Base-by-base conservation (phyloP, 2,797 vertebrate species). In the Zalophus californianus region DNA sequence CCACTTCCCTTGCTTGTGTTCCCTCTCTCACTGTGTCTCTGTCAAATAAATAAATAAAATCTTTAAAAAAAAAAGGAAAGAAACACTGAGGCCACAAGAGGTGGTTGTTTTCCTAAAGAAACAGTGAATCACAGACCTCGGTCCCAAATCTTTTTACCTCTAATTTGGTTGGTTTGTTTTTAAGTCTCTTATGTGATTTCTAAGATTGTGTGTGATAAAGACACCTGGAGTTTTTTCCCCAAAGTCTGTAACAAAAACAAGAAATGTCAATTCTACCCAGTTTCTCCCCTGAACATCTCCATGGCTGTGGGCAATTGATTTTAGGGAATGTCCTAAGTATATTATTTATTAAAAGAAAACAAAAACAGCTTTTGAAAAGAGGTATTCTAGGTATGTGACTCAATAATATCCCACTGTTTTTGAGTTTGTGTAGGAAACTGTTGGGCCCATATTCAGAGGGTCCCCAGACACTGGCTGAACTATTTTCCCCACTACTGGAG, bases 291-390 rank as follows among this genome's bases (percentile, higher is more conserved):
- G 38, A 72, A 80, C 5, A 25, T 77, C 11, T 27, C 27, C 7
- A 3, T 12, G 50, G 4, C 2, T 8, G 10, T 70, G 35, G 77
- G 56, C 14, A 58, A 11, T 64, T 85, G 50, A 64, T 93, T 95
- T 70, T 66, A 75, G 58, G 50, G 32, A 79, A 48, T 27, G 10
- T 9, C 5, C 23, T 18, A 86, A 80, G 35, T 80, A 62, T 52
- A 44, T 21, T 92, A 60, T 77, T 91, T 91, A 64, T 82, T 44
- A 44, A 94, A 94, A 18, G 50, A 66, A 90, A 56, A 83, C 29
- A 56, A 64, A 48, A 79, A 29, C 11, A 72, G 38, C 41, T 58
- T 92, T 58, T 91, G 25, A 54, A 54, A 91, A n/a, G 60, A 93
- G 29, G 5, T 77, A 62, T 41, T 92, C 85, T 12, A 68, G 75